Base-by-base conservation (phyloP, 2,797 vertebrate species). In the Limosa lapponica region DNA sequence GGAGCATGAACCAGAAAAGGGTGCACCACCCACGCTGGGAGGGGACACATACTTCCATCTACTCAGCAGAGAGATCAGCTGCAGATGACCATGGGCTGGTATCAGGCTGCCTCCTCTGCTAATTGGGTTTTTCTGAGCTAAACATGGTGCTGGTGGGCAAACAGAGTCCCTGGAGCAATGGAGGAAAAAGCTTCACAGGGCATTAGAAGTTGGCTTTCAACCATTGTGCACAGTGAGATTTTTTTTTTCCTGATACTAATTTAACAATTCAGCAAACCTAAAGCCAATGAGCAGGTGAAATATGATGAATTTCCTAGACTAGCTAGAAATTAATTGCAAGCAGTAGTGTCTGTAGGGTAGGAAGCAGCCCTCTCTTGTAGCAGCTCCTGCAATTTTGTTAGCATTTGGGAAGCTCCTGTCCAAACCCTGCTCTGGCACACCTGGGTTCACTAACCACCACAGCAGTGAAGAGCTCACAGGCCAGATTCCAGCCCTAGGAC, bases 21-120 rank as follows among this genome's bases (percentile, higher is more conserved):
- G 11, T 13, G 19, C 1, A 1, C 5, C 18, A 32, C 11, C 13
- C 37, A 13, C 0, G 1, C 20, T 5, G 3, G 48, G 39, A 85
- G 20, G n/a, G 57, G 52, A 81, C 34, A 86, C 11, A 39, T 13
- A 70, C 16, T 32, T 78, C 44, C 23, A 15, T 12, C 20, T 69
- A 11, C 65, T 83, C 85, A 51, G n/a, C 30, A 70, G 48, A 89
- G 66, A 79, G 13, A 36, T 57, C 48, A 78, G 28, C 32, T 67
- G 43, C 28, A 37, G 70, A 37, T 55, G 30, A 51, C 22, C 25
- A 19, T 0, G 36, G 46, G 10, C 32, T 88, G 30, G 13, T 70
- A 46, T 58, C 39, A n/a, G 23, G 24, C 46, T 30, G 6, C 16
- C 43, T 94, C 30, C 30, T 58, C 51, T 55, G 39, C 24, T 62